Evolutionary conservation across 2,888 invertebrate genomes (phyloP), one percentile per base, ranked within the genome.

Genomic region (Epiblema foenella): DNA sequence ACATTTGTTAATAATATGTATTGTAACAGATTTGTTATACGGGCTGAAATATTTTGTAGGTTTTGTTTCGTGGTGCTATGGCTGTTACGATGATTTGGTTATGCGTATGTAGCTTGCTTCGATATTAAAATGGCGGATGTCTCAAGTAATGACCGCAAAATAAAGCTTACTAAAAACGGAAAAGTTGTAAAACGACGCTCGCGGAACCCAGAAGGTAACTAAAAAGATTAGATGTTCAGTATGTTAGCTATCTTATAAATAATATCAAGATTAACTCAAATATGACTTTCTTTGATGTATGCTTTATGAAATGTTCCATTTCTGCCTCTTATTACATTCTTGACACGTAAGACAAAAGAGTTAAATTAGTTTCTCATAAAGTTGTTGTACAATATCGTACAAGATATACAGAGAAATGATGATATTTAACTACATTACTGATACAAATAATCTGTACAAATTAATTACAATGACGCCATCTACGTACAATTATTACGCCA

Each of bases 61-160:
- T 71, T 71, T 67, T 71, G 67, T 67, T 70, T 67, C 67, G 62
- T 51, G 39, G 52, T 39, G 11, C 54, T 49, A 73, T 71, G 81
- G 79, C 78, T 72, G 76, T 78, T 81, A 81, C 54, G 80, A 79
- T 83, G 77, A 75, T 83, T 83, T 81, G 81, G 78, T 72, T 69
- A 71, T 73, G 63, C 63, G 67, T 73, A 72, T 68, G 64, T 66
- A 66, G 57, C 57, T 49, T 66, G 84, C 86, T 88, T 86, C 82
- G 90, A 89, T 91, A 89, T 76, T 87, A 93, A 93, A 93, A 93
- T 93, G 93, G 93, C 93, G 88, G 93, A 93, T 93, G 93, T 93
- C 93, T 85, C 92, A 89, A 90, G 83, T 80, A 86, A 79, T 83
- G 93, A 93, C 51, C 89, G 92, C 76, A 94, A 93, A 91, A 79